These are phyloP conservation scores for Syrrhaptes paradoxus DNA, from an alignment of 2,113 vertebrate genomes.

Conservation along the genomic window DNA sequence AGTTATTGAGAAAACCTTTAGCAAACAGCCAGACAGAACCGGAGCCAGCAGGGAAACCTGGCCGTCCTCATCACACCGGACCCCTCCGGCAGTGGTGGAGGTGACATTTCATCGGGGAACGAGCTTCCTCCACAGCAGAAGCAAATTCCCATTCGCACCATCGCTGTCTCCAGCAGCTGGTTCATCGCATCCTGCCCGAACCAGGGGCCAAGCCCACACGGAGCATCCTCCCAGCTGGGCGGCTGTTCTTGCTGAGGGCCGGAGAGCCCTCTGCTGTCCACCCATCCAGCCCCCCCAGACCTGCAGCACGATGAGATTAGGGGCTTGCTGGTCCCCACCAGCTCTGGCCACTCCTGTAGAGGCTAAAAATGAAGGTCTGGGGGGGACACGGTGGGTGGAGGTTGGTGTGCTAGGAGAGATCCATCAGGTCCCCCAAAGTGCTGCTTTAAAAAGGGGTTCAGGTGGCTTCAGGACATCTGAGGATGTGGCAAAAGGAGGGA, in stretches of 20 bases:
- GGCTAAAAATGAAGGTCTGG: not conserved
- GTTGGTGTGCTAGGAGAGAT: fast-evolving
- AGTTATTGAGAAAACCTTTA: not conserved
- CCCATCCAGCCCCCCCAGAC: fast-evolving
- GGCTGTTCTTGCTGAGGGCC: not conserved
- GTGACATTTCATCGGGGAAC: fast-evolving
- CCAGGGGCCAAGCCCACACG: fast-evolving
- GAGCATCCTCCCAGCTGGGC: not conserved
- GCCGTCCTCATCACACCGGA: not conserved
- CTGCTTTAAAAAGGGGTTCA: not conserved
- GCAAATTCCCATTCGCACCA: not conserved
- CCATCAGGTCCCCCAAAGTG: not conserved
- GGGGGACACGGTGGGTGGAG: fast-evolving
- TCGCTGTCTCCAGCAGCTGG: not conserved
- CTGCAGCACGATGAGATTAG: fast-evolving
- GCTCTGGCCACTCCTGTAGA: not conserved
- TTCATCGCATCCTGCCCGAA: not conserved
- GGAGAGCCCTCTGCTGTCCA: constrained; percentile 8
- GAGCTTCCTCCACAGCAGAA: not conserved
- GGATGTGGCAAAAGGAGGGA: no score
- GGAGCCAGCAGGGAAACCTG: not conserved
- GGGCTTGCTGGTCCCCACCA: no score
- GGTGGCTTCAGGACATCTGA: not conserved
- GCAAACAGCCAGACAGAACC: not conserved
- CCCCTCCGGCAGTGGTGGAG: not conserved